phyloP scores from a whole-genome alignment of 2,888 invertebrate genomes.

The Perizoma affinitatum region DNA sequence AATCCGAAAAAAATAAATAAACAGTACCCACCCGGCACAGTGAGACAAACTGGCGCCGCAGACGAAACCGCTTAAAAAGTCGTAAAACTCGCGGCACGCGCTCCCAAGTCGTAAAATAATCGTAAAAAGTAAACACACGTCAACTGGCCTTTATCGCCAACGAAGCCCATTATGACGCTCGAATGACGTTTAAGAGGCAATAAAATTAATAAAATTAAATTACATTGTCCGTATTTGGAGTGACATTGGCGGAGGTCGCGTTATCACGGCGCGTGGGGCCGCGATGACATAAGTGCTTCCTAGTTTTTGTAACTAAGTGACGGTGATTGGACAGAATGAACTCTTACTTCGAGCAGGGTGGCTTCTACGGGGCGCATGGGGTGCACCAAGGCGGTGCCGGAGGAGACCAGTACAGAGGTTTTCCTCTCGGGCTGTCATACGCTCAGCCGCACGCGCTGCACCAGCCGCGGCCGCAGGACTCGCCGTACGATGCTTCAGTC shows the following conservation, averaged over 20 bases:
- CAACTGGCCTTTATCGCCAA: slow-evolving; percentile 80
- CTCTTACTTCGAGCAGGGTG: slow-evolving; percentile 98
- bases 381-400: slow-evolving; percentile 89
- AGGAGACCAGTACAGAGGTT: slow-evolving; percentile 93
- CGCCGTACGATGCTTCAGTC: slow-evolving; percentile 95
- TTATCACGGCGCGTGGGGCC: slow-evolving; percentile 77
- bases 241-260: slow-evolving; percentile 80
- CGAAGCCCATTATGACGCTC: slow-evolving; percentile 82
- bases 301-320: slow-evolving; percentile 68
- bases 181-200: slow-evolving; percentile 83
- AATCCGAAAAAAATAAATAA: slow-evolving; percentile 47
- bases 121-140: slow-evolving; percentile 84
- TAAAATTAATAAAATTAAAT: slow-evolving; percentile 82
- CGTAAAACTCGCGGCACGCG: slow-evolving; percentile 82
- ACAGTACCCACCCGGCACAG: slow-evolving; percentile 41
- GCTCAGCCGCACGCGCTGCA: slow-evolving; percentile 91
- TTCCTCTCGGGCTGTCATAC: slow-evolving; percentile 94
- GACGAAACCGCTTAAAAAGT: slow-evolving; percentile 76
- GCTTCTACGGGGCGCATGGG: slow-evolving; percentile 96
- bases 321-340: slow-evolving; percentile 89
- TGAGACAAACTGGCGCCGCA: slow-evolving; percentile 67
- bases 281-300: slow-evolving; percentile 80
- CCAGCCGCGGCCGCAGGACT: slow-evolving; percentile 93
- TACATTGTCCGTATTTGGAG: slow-evolving; percentile 72
- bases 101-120: slow-evolving; percentile 81